Percentiles rank a stretch among this genome's conserved stretches.
These are phyloP conservation scores for Cosmia pyralina DNA, from an alignment of 2,888 invertebrate genomes.

Conservation along the genomic window DNA sequence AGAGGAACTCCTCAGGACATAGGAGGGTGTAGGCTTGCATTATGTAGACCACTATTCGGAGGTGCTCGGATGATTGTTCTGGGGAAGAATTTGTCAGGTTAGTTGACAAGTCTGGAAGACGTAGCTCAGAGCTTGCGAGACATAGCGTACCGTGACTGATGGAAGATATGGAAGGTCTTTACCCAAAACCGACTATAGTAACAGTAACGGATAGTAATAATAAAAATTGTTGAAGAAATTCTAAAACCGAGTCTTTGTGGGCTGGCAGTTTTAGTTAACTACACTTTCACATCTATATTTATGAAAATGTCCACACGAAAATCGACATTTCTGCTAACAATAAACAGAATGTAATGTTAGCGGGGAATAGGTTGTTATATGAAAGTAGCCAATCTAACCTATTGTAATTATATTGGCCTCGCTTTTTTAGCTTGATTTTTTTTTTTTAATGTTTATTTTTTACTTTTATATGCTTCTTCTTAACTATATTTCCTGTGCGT, in stretches of 20 bases:
- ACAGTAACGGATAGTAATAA: too few species aligned
- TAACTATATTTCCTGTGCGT: too few species aligned
- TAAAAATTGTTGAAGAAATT: too few species aligned
- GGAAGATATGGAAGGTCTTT: background rate
- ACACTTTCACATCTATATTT: too few species aligned
- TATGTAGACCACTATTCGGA: constrained; percentile 94
- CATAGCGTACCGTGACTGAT: background rate
- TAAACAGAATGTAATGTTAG: background rate
- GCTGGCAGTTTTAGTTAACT: background rate
- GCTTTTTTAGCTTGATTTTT: too few species aligned
- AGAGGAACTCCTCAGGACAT: constrained; percentile 94
- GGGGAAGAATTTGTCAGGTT: constrained; percentile 69
- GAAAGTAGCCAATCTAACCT: background rate
- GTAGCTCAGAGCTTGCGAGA: too few species aligned
- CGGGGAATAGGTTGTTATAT: background rate
- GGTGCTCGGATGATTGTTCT: constrained; percentile 96
- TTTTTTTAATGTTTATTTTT: too few species aligned
- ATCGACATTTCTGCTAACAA: background rate
- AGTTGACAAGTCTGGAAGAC: background rate
- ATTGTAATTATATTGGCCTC: too few species aligned
- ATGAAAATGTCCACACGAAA: background rate
- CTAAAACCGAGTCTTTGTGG: background rate
- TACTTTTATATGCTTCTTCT: too few species aligned
- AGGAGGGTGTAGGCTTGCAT: constrained; percentile 95
- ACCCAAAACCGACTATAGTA: background rate